A percentile compares a stretch with the other conserved stretches of the same genome.
Evolutionary conservation across 2,797 vertebrate species (phyloP).

Genomic region (Sparidentex hasta): DNA sequence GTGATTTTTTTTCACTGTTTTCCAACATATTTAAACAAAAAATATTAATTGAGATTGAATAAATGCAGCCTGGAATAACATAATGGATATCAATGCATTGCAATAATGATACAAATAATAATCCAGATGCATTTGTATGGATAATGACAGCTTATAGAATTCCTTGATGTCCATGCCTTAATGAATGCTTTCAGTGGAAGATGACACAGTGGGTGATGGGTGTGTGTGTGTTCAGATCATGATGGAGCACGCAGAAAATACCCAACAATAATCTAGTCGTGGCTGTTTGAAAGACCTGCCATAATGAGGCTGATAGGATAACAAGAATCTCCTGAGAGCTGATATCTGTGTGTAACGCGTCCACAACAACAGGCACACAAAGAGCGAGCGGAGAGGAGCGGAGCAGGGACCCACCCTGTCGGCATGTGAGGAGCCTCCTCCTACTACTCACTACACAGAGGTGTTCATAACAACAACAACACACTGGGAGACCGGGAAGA

Average conservation of each 20-base stretch:
- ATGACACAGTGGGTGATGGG: constrained; percentile 2
- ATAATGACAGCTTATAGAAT: neutral
- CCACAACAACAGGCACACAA: constrained; percentile 67
- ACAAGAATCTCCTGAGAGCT: constrained; percentile 18
- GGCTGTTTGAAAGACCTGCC: neutral
- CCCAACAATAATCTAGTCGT: neutral
- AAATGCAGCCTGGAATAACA: neutral
- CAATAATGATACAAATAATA: neutral
- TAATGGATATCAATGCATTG: neutral
- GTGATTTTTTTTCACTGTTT: neutral
- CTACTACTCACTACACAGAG: constrained; percentile 62
- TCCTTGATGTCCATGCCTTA: neutral
- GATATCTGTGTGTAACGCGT: neutral
- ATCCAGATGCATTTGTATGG: neutral
- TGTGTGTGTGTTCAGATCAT: neutral
- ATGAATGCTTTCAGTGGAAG: neutral
- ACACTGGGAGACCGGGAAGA: neutral
- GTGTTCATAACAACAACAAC: constrained; percentile 66
- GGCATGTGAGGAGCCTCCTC: constrained; percentile 69
- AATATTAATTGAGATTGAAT: too few species aligned
- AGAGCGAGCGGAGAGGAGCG: constrained; percentile 57
- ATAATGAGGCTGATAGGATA: neutral
- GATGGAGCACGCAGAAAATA: neutral
- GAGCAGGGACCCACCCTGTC: constrained; percentile 80
- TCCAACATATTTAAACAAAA: neutral